Percentiles rank a stretch among this genome's conserved stretches.
phyloP scores from a whole-genome alignment of 2,888 invertebrate genomes.

The Dromius quadrimaculatus region DNA sequence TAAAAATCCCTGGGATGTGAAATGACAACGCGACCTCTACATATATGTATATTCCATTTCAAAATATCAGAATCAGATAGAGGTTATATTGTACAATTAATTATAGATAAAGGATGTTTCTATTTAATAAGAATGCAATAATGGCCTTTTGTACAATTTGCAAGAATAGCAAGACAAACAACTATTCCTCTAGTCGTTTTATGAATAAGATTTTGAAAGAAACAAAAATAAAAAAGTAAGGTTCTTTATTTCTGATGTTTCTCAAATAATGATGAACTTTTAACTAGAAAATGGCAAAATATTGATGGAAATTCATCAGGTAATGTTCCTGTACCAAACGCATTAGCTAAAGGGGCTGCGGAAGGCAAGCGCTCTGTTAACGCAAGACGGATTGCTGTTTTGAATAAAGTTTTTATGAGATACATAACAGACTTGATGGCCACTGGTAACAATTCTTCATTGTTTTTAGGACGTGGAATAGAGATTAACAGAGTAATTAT shows the following conservation, averaged over 20 bases:
- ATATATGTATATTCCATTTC: too few species aligned
- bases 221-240: constrained; percentile 38
- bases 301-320: constrained; percentile 41
- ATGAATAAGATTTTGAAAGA: constrained; percentile 46
- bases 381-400: constrained; percentile 73
- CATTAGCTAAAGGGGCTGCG: constrained; percentile 64
- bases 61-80: too few species aligned
- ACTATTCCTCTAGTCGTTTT: constrained; percentile 8
- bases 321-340: constrained; percentile 57
- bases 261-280: neutral
- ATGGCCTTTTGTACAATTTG: neutral
- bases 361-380: constrained; percentile 70
- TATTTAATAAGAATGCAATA: neutral
- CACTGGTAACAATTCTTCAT: constrained; percentile 74
- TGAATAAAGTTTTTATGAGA: constrained; percentile 87
- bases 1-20: too few species aligned
- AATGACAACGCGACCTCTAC: too few species aligned
- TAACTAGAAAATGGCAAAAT: constrained; percentile 38
- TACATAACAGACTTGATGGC: constrained; percentile 83
- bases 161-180: neutral
- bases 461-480: constrained; percentile 75
- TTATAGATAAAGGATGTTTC: neutral
- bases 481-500: constrained; percentile 77
- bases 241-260: neutral
- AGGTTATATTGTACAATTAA: neutral